These are phyloP conservation scores for Oeneis ivallda DNA, from an alignment of 2,888 invertebrate genomes.

Conservation along the genomic window DNA sequence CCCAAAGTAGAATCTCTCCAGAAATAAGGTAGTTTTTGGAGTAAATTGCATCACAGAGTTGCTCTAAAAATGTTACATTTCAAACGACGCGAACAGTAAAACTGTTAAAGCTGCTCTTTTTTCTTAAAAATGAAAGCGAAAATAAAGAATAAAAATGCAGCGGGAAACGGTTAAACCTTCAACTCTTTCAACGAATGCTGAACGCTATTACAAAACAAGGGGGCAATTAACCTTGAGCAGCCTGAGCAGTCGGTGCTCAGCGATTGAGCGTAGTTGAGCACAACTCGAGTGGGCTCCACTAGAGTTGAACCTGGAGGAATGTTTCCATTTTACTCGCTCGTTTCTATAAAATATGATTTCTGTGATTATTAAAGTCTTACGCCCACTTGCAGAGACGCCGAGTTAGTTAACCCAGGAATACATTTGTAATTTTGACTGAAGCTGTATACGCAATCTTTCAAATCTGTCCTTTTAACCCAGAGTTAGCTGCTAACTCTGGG, in stretches of 20 bases:
- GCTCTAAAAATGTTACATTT: neutral
- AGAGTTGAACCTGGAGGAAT: neutral
- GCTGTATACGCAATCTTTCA: too few relatives aligned
- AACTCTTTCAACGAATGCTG: conserved; percentile 6
- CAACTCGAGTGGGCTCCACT: neutral
- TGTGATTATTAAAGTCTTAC: too few relatives aligned
- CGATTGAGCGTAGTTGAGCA: conserved; percentile 13
- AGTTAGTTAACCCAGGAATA: too few relatives aligned
- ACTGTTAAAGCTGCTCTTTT: neutral
- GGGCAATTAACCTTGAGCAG: conserved; percentile 29
- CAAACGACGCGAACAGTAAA: neutral
- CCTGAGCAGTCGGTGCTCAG: conserved; percentile 18
- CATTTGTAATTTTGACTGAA: too few relatives aligned
- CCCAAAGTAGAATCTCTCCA: too few relatives aligned
- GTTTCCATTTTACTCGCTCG: neutral
- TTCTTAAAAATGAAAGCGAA: conserved; percentile 5
- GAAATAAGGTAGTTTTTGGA: too few relatives aligned
- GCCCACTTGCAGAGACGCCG: too few relatives aligned
- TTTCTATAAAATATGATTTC: neutral
- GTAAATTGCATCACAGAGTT: neutral
- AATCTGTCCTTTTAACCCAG: too few relatives aligned
- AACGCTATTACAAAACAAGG: conserved; percentile 25
- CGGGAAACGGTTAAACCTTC: conserved; percentile 8
- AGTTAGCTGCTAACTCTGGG: too few relatives aligned
- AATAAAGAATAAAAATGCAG: conserved; percentile 13